Base-by-base conservation (phyloP, 2,797 vertebrate species). In the Somateria mollissima region DNA sequence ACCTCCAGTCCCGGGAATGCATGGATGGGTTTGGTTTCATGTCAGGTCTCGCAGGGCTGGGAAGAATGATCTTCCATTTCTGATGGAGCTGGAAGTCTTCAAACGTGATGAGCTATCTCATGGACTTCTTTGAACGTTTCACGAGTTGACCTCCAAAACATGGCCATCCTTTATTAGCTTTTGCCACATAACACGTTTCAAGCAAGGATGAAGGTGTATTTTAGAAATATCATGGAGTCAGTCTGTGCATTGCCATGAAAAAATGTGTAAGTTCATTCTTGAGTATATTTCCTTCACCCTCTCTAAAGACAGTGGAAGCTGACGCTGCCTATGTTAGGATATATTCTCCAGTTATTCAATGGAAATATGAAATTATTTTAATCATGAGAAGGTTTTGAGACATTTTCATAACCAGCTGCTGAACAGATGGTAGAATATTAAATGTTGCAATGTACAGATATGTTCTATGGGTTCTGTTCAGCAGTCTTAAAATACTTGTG, bases 331-430 rank as follows among this genome's bases (percentile, higher is more conserved):
- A 43, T 90, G 92, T 89, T 73, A 51, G 39, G n/a, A 47, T 78
- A 13, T n/a, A 28, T 64, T 92, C 64, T 78, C 11, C 8, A 60
- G 47, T 84, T 47, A 39, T 72, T 90, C 62, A 10, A 16, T 56
- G 13, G 37, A 92, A 94, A 87, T 84, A 89, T 20, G 18, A 89
- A 96, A 82, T 92, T 79, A 67, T 84, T 90, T 84, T 74, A 80
- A 62, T 51, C 0, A 0, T 74, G 54, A 34, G 18, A 89, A 80
- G 8, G 25, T 80, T 93, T 75, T 47, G 41, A 81, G 53, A 32
- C 8, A 21, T 45, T 85, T 73, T 87, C 30, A 3, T 71, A 79
- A 89, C 60, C 87, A 86, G 47, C 79, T 94, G 76, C 58, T 49
- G 66, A 87, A 84, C 93, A 95, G 58, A 81, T 86, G 83, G 56